These are phyloP conservation scores for Autographa gamma DNA, from an alignment of 2,888 invertebrate species.

Conservation along the genomic window DNA sequence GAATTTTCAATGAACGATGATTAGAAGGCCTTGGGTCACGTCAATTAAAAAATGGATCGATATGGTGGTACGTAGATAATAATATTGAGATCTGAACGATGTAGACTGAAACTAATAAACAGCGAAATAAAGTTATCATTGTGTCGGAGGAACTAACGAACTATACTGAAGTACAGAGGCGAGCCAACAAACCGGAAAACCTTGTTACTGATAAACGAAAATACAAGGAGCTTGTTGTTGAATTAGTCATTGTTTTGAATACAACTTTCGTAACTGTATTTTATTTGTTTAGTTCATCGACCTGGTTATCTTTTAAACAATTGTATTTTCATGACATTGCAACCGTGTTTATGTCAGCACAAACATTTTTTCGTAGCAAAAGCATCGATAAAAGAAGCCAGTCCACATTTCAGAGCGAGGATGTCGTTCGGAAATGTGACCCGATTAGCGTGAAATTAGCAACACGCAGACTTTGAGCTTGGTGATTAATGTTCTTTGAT, in stretches of 20 bases:
- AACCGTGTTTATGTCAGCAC: no score
- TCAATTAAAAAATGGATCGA: constrained; percentile 23
- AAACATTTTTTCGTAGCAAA: not conserved
- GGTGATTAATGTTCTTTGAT: not conserved
- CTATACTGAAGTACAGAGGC: constrained; percentile 39
- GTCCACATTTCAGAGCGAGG: not conserved
- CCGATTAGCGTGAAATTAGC: constrained; percentile 4
- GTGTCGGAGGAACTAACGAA: constrained; percentile 53
- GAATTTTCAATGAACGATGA: constrained; percentile 33
- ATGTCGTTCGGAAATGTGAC: constrained; percentile 4
- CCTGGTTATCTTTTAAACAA: not conserved
- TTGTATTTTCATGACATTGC: no score
- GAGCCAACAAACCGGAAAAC: constrained; percentile 51
- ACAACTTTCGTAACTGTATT: not conserved
- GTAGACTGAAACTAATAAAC: constrained; percentile 55
- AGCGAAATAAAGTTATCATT: constrained; percentile 55
- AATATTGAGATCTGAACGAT: constrained; percentile 45
- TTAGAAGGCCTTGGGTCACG: constrained; percentile 26
- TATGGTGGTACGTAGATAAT: constrained; percentile 44
- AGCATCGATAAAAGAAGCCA: not conserved
- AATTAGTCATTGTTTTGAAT: constrained; percentile 7
- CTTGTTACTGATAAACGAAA: constrained; percentile 39
- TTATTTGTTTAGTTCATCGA: not conserved
- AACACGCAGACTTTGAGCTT: not conserved
- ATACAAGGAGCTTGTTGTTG: constrained; percentile 17